These are phyloP conservation scores for Scatophagus argus DNA, from an alignment of 2,113 vertebrate genomes.

Conservation along the genomic window DNA sequence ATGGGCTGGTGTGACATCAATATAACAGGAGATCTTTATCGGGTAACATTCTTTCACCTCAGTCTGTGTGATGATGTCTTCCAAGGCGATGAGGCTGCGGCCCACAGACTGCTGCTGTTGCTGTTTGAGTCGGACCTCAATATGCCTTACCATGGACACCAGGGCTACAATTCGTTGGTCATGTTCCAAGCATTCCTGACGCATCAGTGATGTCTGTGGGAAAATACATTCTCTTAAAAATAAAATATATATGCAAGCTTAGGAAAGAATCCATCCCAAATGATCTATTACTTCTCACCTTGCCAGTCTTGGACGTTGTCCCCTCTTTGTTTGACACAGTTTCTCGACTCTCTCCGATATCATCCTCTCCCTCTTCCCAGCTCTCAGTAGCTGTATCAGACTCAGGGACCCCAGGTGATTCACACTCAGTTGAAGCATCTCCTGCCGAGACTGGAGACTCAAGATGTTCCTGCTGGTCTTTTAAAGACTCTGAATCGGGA, in stretches of 20 bases:
- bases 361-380: constrained; percentile 51
- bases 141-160: constrained; percentile 91
- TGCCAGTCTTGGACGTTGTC: constrained; percentile 41
- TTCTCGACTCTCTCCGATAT: not conserved
- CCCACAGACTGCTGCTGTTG: constrained; percentile 85
- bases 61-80: constrained; percentile 87
- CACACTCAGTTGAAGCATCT: constrained; percentile 48
- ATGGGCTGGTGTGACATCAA: not conserved
- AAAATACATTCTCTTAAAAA: not conserved
- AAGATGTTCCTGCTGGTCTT: constrained; percentile 17
- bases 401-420: constrained; percentile 25
- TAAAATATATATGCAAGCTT: not conserved
- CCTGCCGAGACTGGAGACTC: constrained; percentile 43
- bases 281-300: constrained; percentile 56
- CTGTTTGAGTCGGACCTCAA: constrained; percentile 90
- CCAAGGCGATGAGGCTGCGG: constrained; percentile 80
- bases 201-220: constrained; percentile 84
- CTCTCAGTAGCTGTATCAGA: constrained; percentile 54
- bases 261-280: not conserved
- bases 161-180: constrained; percentile 91
- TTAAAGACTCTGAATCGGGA: constrained; percentile 12
- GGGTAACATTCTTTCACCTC: constrained; percentile 82
- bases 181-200: constrained; percentile 90
- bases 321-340: constrained; percentile 14
- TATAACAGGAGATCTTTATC: not conserved